These are phyloP conservation scores for Melanerpes formicivorus DNA, from an alignment of 2,113 vertebrate species.

Conservation along the genomic window DNA sequence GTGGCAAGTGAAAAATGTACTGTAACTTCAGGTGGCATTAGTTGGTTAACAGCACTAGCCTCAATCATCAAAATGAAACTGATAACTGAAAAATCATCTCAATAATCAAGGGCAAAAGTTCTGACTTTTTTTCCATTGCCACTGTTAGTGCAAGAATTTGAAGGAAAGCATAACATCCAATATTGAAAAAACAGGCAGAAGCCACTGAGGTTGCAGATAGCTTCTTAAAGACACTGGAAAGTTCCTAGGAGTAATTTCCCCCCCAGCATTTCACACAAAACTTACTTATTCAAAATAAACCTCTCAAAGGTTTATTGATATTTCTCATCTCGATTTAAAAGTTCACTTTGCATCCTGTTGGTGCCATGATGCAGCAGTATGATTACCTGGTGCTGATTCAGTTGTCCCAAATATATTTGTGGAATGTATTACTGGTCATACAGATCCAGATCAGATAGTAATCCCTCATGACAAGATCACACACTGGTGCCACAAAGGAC, in stretches of 20 bases:
- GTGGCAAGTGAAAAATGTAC: not conserved
- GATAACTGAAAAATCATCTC: not conserved
- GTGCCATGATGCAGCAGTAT: not conserved
- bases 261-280: not conserved
- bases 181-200: not conserved
- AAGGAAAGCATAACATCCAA: not conserved
- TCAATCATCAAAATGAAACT: not conserved
- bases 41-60: not conserved
- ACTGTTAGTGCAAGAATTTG: not conserved
- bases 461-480: not conserved
- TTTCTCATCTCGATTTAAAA: not conserved
- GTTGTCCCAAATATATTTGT: not conserved
- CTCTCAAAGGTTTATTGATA: not conserved
- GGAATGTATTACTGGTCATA: not conserved
- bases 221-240: not conserved
- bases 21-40: not conserved
- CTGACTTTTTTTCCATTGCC: not conserved
- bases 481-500: not conserved
- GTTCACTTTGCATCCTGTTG: not conserved
- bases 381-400: not conserved
- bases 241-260: not conserved
- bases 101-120: not conserved
- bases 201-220: not conserved
- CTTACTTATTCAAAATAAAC: not conserved
- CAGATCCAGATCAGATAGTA: not conserved